Conservation (phyloP, 53 echinoderm and acorn worm species). For the Mesocentrotus franciscanus region DNA sequence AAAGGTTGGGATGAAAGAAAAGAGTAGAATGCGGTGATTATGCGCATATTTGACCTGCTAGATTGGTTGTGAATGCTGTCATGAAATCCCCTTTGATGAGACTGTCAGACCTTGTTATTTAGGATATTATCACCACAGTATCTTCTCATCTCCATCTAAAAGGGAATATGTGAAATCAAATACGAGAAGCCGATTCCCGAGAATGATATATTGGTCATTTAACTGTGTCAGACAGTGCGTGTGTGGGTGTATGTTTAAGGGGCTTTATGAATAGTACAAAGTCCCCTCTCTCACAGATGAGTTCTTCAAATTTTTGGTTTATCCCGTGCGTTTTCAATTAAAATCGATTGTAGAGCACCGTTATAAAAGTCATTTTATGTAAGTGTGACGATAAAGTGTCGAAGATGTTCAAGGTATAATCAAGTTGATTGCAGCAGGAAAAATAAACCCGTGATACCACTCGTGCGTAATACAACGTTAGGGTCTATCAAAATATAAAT, state of each 20-base stretch:
- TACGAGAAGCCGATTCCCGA: background rate
- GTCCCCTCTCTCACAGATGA: background rate
- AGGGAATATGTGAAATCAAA: slow-evolving; percentile 22
- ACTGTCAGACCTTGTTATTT: slow-evolving; percentile 3
- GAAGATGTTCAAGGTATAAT: background rate
- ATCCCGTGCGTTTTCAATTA: background rate
- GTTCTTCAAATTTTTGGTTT: background rate
- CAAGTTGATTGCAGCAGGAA: too few species aligned
- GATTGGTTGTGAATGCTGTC: slow-evolving; percentile 13
- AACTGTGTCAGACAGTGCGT: background rate
- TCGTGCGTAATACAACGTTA: too few species aligned
- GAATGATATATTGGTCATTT: slow-evolving; percentile 29
- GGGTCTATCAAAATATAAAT: too few species aligned
- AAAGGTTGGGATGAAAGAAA: background rate
- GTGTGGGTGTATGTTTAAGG: background rate
- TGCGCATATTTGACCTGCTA: slow-evolving; percentile 33
- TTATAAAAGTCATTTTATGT: background rate
- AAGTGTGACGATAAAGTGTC: background rate
- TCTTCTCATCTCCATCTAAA: slow-evolving; percentile 24
- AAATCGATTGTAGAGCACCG: too few species aligned
- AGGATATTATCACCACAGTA: slow-evolving; percentile 5
- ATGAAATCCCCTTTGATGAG: slow-evolving; percentile 3
- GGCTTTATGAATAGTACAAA: background rate
- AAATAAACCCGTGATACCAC: too few species aligned
- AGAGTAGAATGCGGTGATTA: background rate